Evolutionary conservation across 2,113 vertebrate species (phyloP), one percentile per base, ranked within the genome.

Genomic region (Pterocles burchelli): DNA sequence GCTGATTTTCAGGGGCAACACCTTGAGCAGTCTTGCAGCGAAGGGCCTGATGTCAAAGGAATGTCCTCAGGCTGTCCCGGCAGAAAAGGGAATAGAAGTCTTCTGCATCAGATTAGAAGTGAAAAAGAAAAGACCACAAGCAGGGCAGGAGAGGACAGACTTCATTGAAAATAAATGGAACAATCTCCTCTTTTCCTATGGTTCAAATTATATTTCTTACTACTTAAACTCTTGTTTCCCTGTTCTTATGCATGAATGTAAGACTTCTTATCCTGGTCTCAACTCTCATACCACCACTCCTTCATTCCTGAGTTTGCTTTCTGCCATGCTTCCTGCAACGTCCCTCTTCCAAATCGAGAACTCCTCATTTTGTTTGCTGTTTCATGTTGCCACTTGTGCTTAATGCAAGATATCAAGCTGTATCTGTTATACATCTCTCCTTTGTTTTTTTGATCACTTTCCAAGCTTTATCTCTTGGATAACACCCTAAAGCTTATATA

Each of bases 391-490:
- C 28, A 59, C 11, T 79, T 36, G 20, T 13, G 43, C 24, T 74
- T 75, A 81, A 59, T 68, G 17, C 33, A 49, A 87, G 57, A 52
- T 36, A 84, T 16, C 4, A 61, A 89, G 49, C 38, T 78, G 22
- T 86, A 61, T 85, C 76, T 87, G 48, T 66, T 81, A 38, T 20
- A 78, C 11, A 26, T 65, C 59, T 51, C 8, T 59, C 43, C 7
- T 52, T 70, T 57, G 13, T 19, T 76, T 76, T 78, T 63, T 89
- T 89, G 41, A 61, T 24, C 57, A 17, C 36, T 70, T 85, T 85
- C 66, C 71, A 93, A 82, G 67, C 31, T 87, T 74, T 74, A 58
- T 22, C 17, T 88, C 48, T 91, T 73, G 36, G 25, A 85, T 88
- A 91, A 89, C 85, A 73, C 57, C 19, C 36, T 85, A 1, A 91